Conservation (phyloP, 1,140 invertebrate genomes). For the Drosophila asahinai region DNA sequence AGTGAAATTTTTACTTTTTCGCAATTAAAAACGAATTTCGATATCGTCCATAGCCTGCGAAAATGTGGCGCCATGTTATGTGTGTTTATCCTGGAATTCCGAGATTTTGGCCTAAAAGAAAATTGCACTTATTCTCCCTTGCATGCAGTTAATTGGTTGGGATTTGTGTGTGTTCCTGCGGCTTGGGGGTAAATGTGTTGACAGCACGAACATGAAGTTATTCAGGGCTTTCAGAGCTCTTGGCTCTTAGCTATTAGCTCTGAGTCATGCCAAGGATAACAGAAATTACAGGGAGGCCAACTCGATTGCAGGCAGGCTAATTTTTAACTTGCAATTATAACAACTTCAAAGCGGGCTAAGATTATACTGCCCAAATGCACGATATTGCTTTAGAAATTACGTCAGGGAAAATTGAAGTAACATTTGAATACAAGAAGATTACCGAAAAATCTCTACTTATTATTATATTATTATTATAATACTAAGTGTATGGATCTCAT, state of each 20-base stretch:
- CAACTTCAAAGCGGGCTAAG: conserved; percentile 12
- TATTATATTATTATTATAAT: too few relatives aligned
- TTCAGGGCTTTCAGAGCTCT: conserved; percentile 22
- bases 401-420: neutral
- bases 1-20: conserved; percentile 71
- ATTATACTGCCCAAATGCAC: conserved; percentile 15
- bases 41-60: conserved; percentile 22
- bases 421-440: too few relatives aligned
- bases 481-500: too few relatives aligned
- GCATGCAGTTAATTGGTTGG: conserved; percentile 71
- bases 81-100: conserved; percentile 11
- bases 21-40: conserved; percentile 63
- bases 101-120: conserved; percentile 18
- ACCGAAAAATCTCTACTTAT: too few relatives aligned
- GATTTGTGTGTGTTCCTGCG: neutral
- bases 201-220: conserved; percentile 50
- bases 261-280: conserved; percentile 50
- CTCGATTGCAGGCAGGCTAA: conserved; percentile 4
- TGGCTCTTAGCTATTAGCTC: conserved; percentile 4
- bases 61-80: conserved; percentile 14
- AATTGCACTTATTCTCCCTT: conserved; percentile 21
- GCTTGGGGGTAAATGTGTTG: conserved; percentile 24
- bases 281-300: conserved; percentile 11
- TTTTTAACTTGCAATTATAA: conserved; percentile 24
- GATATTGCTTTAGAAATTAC: conserved; percentile 4